Conservation (phyloP, 2,888 invertebrate genomes). For the Dorcus hopei region DNA sequence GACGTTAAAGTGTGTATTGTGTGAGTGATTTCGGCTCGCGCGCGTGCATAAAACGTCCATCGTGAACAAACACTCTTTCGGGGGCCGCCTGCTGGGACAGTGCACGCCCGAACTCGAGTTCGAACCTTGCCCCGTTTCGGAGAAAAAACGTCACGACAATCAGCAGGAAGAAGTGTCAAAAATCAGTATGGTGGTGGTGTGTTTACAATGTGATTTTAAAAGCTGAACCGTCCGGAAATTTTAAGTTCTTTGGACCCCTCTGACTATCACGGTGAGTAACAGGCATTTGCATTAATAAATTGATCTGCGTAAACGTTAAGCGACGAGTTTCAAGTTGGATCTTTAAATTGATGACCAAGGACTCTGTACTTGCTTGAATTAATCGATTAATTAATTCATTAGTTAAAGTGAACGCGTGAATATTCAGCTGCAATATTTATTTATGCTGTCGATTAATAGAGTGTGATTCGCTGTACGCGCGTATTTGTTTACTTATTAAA, state of each 20-base stretch:
- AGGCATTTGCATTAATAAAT: neutral
- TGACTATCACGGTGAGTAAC: neutral
- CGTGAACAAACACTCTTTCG: neutral
- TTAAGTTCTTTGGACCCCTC: neutral
- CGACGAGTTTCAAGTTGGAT: too few relatives aligned
- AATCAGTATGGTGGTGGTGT: constrained; percentile 21
- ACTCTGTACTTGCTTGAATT: too few relatives aligned
- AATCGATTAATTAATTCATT: too few relatives aligned
- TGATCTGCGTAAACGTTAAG: too few relatives aligned
- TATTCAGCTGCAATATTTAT: too few relatives aligned
- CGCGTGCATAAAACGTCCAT: constrained; percentile 1
- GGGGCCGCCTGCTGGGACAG: neutral
- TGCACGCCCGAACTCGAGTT: too few relatives aligned
- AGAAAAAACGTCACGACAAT: constrained; percentile 1
- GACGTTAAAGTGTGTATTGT: constrained; percentile 3
- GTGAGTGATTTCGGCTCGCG: neutral
- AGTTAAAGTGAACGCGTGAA: too few relatives aligned
- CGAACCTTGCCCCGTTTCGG: too few relatives aligned
- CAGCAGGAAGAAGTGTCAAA: constrained; percentile 20
- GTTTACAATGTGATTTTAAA: constrained; percentile 20
- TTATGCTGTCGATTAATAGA: too few relatives aligned
- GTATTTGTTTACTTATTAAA: too few relatives aligned
- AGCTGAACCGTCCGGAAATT: neutral
- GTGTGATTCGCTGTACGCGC: too few relatives aligned
- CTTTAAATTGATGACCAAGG: too few relatives aligned